phyloP scores from a whole-genome alignment of 2,888 invertebrate genomes.

The Galeruca laticollis region DNA sequence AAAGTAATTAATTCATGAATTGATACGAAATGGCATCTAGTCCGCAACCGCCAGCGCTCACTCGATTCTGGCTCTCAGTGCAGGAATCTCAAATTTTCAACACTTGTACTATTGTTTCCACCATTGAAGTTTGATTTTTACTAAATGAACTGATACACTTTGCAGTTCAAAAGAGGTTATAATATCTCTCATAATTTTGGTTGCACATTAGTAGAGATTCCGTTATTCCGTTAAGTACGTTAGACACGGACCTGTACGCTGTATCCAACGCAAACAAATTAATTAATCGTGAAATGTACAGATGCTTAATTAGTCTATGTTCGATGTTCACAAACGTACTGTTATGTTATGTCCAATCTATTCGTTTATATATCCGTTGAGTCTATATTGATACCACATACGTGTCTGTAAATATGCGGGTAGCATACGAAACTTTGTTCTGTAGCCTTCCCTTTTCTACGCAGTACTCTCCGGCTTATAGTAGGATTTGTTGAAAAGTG shows the following conservation, averaged over 20 bases:
- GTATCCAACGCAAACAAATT: constrained; percentile 25
- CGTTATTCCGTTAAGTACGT: not conserved
- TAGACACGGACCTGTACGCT: not conserved
- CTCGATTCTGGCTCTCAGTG: no score
- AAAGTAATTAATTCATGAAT: no score
- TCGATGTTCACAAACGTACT: constrained; percentile 15
- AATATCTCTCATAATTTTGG: no score
- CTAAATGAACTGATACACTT: no score
- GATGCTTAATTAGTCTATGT: constrained; percentile 21
- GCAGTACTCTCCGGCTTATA: constrained; percentile 3
- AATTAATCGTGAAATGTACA: constrained; percentile 25
- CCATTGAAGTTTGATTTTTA: no score
- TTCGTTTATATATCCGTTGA: constrained; percentile 5
- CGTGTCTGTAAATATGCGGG: constrained; percentile 22
- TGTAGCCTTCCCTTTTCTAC: not conserved
- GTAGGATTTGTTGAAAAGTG: not conserved
- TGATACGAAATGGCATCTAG: no score
- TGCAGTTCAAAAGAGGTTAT: no score
- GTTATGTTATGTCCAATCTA: constrained; percentile 11
- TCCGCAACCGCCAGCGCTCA: no score
- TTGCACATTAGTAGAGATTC: no score
- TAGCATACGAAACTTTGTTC: not conserved
- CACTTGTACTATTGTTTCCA: no score
- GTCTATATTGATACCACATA: not conserved
- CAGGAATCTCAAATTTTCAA: no score